These are phyloP conservation scores for Phallusia fumigata DNA, from an alignment of 23 tunicate species.

Conservation along the genomic window DNA sequence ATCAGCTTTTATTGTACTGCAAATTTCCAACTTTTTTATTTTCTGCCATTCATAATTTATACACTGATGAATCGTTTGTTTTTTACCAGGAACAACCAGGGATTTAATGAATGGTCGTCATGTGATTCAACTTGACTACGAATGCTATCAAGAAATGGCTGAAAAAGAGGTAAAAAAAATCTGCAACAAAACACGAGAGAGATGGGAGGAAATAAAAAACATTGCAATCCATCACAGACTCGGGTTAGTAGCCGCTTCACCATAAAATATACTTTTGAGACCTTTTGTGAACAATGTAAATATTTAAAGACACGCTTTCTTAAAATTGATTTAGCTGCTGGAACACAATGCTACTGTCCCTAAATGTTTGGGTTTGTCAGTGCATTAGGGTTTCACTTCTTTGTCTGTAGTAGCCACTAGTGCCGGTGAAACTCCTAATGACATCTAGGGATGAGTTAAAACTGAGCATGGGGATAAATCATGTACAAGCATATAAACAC, in stretches of 20 bases:
- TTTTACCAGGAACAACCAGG: constrained; percentile 89
- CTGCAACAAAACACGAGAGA: constrained; percentile 45
- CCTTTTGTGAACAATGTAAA: neutral
- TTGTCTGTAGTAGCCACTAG: too few species aligned
- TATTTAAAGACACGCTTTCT: too few species aligned
- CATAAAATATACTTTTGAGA: neutral
- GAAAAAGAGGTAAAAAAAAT: constrained; percentile 57
- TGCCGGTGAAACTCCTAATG: too few species aligned
- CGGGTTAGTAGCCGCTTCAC: constrained; percentile 42
- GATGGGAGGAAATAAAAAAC: constrained; percentile 47
- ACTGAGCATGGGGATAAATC: too few species aligned
- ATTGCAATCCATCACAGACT: constrained; percentile 74
- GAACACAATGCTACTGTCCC: too few species aligned
- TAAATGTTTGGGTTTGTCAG: too few species aligned
- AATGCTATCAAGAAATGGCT: constrained; percentile 82
- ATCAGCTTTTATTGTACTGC: neutral
- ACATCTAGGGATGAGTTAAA: too few species aligned
- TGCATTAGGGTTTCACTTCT: too few species aligned
- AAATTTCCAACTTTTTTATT: neutral
- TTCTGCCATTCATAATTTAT: too few species aligned
- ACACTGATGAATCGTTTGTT: neutral
- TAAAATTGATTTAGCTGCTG: too few species aligned
- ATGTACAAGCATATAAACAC: too few species aligned
- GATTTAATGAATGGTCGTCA: constrained; percentile 62
- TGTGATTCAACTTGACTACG: constrained; percentile 65